Evolutionary conservation across 2,797 vertebrate species (phyloP).

Genomic region (Spondyliosoma cantharus): DNA sequence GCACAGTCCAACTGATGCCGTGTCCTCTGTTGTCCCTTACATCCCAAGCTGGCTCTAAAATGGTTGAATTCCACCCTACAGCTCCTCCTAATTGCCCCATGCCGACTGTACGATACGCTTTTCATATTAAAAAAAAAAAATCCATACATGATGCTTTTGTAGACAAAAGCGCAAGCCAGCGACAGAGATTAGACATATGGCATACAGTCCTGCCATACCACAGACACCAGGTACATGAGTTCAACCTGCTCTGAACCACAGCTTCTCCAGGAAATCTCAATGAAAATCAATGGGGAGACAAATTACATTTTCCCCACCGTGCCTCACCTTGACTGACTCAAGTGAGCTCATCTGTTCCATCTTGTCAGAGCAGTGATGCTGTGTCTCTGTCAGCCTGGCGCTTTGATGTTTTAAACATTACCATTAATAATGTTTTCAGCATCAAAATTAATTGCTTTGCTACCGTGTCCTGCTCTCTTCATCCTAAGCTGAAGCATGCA

Average conservation of each 20-base stretch:
- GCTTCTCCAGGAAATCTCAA: constrained; percentile 60
- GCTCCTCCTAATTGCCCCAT: constrained; percentile 56
- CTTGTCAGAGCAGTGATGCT: constrained; percentile 78
- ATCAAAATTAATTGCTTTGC: constrained; percentile 81
- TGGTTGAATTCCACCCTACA: constrained; percentile 6
- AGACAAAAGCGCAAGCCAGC: constrained; percentile 27
- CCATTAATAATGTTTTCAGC: constrained; percentile 84
- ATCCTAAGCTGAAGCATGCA: constrained; percentile 71
- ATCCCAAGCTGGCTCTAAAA: constrained; percentile 6
- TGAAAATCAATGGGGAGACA: constrained; percentile 72
- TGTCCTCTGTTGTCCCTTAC: constrained; percentile 30
- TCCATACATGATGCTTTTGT: constrained; percentile 53
- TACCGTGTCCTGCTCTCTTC: constrained; percentile 76
- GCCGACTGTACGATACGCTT: constrained; percentile 26
- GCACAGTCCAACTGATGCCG: constrained; percentile 47
- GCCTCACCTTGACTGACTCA: constrained; percentile 81
- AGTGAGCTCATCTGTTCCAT: constrained; percentile 80
- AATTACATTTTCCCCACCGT: constrained; percentile 69
- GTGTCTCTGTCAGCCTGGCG: constrained; percentile 70
- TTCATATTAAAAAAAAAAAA: constrained; percentile 51
- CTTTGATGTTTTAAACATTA: constrained; percentile 86
- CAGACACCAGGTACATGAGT: constrained; percentile 19
- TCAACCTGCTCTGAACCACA: constrained; percentile 58
- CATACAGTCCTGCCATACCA: not conserved
- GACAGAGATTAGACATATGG: constrained; percentile 4